phyloP scores from a whole-genome alignment of 2,113 vertebrate species.

The Crotalus helleri region DNA sequence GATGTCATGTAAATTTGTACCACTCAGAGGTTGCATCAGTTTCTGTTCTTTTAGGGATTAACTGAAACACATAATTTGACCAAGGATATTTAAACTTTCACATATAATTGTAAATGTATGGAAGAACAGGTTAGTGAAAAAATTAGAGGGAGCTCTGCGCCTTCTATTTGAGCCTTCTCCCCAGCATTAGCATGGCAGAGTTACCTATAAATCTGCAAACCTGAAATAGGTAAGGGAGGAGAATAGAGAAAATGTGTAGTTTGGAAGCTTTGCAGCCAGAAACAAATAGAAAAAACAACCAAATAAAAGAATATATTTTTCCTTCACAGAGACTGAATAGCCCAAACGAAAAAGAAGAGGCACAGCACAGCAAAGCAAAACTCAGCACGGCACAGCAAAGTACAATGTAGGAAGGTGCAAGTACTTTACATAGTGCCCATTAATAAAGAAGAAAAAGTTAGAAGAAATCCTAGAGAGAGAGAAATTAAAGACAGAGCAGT shows the following conservation, averaged over 20 bases:
- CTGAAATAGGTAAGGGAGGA: background rate
- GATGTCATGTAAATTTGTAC: background rate
- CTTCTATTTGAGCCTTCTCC: background rate
- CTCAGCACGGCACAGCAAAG: background rate
- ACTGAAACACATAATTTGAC: background rate
- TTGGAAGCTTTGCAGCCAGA: background rate
- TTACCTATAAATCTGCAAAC: background rate
- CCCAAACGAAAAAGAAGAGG: background rate
- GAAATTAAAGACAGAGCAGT: background rate
- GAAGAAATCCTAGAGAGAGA: background rate
- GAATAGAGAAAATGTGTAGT: background rate
- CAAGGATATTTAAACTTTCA: background rate
- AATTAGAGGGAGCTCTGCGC: background rate
- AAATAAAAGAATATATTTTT: background rate
- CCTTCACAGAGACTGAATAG: background rate
- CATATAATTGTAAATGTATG: background rate
- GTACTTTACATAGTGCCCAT: background rate
- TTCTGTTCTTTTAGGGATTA: background rate
- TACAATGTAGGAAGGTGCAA: background rate
- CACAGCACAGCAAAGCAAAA: background rate
- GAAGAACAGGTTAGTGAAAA: background rate
- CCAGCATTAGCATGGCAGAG: background rate
- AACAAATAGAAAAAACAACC: background rate
- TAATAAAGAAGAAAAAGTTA: background rate
- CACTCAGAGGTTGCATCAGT: background rate